phyloP scores from a whole-genome alignment of 2,888 invertebrate species.

The Stomorhina lunata region DNA sequence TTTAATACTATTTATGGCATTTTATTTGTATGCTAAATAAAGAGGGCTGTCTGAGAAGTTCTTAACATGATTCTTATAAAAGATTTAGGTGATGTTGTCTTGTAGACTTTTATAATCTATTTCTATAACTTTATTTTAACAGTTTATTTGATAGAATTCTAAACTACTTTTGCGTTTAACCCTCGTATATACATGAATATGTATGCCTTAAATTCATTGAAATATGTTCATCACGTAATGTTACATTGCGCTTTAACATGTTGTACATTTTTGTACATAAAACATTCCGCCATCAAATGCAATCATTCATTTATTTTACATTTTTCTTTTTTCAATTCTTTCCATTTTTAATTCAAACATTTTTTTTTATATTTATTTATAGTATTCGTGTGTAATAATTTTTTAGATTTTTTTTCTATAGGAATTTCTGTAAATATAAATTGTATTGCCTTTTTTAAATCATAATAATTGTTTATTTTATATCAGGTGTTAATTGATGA shows the following conservation, averaged over 20 bases:
- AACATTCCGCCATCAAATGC: slow-evolving; percentile 36
- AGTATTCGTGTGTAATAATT: slow-evolving; percentile 23
- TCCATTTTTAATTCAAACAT: slow-evolving; percentile 13
- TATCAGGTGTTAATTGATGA: slow-evolving; percentile 59
- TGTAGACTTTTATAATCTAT: too few relatives aligned
- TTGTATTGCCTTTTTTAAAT: slow-evolving; percentile 46
- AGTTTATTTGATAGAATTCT: too few relatives aligned
- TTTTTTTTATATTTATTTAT: too few relatives aligned
- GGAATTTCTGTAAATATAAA: slow-evolving; percentile 23
- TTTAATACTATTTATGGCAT: too few relatives aligned
- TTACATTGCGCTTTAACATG: slow-evolving; percentile 34
- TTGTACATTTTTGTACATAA: too few relatives aligned
- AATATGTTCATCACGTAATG: slow-evolving; percentile 49
- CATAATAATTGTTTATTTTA: slow-evolving; percentile 54
- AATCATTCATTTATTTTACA: slow-evolving; percentile 3
- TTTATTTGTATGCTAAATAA: too few relatives aligned
- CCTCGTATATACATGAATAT: neutral
- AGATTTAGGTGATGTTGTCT: too few relatives aligned
- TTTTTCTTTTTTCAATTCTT: neutral
- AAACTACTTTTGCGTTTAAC: too few relatives aligned
- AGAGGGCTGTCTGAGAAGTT: too few relatives aligned
- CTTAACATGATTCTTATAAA: too few relatives aligned
- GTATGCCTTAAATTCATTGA: slow-evolving; percentile 3
- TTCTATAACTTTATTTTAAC: too few relatives aligned
- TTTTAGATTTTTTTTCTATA: neutral